Percentiles rank a stretch among this genome's conserved stretches.
Evolutionary conservation across 2,797 vertebrate genomes (phyloP).

Genomic region (Pangasius larnaudii): DNA sequence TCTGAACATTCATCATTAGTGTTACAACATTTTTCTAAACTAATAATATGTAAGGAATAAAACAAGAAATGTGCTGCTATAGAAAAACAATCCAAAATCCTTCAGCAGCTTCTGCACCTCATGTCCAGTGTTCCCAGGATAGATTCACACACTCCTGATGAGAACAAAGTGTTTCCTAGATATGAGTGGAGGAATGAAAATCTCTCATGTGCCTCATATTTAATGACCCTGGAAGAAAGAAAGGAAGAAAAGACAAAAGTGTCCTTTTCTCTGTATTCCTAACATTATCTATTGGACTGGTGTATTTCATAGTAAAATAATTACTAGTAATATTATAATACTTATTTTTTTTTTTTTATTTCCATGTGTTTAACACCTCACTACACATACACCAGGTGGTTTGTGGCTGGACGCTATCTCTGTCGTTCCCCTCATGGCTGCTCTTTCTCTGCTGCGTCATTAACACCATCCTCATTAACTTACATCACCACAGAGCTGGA

Average conservation of each 20-base stretch:
- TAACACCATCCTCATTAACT: neutral
- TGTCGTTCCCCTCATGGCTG: neutral
- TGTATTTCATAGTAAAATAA: neutral
- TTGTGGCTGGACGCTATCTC: neutral
- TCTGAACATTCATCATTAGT: slow-evolving; percentile 57
- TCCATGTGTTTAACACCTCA: neutral
- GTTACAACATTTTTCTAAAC: neutral
- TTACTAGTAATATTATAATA: neutral
- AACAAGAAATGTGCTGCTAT: neutral
- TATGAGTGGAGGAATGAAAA: neutral
- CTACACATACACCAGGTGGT: neutral
- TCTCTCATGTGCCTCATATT: neutral
- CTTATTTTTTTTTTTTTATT: neutral
- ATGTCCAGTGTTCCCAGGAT: slow-evolving; percentile 35
- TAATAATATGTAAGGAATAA: neutral
- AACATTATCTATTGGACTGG: neutral
- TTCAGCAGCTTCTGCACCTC: neutral
- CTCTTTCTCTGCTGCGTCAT: neutral
- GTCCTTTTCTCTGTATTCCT: neutral
- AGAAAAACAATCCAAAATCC: neutral
- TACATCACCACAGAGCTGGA: slow-evolving; percentile 15
- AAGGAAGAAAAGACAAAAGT: neutral
- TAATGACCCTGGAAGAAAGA: neutral
- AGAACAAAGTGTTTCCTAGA: neutral
- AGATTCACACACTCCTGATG: neutral